Conservation (phyloP, 2,888 invertebrate species). For the Ichneumoninae sp. region DNA sequence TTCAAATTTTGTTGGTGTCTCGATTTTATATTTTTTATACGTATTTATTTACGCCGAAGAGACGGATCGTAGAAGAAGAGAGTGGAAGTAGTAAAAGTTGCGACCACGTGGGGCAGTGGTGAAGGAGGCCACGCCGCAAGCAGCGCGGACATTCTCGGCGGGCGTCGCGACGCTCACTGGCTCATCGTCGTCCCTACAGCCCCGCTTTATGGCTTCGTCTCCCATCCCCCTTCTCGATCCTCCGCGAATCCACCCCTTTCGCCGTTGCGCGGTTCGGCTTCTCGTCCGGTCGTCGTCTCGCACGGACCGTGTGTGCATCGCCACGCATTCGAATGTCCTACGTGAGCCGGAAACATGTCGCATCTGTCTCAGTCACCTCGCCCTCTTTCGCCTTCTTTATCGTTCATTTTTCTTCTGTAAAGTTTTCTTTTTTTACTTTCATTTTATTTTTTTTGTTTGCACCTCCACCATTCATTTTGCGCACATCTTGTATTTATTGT, state of each 20-base stretch:
- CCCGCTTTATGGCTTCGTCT: slow-evolving; percentile 66
- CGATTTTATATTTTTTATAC: neutral
- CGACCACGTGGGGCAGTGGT: slow-evolving; percentile 67
- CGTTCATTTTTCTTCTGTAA: slow-evolving; percentile 18
- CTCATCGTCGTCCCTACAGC: slow-evolving; percentile 54
- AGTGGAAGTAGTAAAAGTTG: slow-evolving; percentile 11
- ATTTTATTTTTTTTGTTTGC: slow-evolving; percentile 9
- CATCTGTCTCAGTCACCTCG: slow-evolving; percentile 49
- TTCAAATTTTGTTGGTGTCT: neutral
- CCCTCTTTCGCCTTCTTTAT: slow-evolving; percentile 15
- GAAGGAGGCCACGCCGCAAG: slow-evolving; percentile 47
- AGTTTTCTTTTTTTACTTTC: neutral
- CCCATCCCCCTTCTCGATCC: neutral
- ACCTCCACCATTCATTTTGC: slow-evolving; percentile 48
- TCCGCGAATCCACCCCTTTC: slow-evolving; percentile 28
- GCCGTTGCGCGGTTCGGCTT: slow-evolving; percentile 19
- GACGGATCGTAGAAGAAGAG: neutral
- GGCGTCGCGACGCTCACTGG: slow-evolving; percentile 71
- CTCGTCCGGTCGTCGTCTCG: slow-evolving; percentile 46
- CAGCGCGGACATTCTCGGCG: slow-evolving; percentile 66
- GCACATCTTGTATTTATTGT: slow-evolving; percentile 56
- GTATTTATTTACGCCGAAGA: neutral
- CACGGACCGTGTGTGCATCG: slow-evolving; percentile 61
- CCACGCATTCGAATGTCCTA: slow-evolving; percentile 65
- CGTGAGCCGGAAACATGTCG: slow-evolving; percentile 63